phyloP scores from a whole-genome alignment of 37 sponge, comb jelly and placozoan species.

The Oopsacas minuta region DNA sequence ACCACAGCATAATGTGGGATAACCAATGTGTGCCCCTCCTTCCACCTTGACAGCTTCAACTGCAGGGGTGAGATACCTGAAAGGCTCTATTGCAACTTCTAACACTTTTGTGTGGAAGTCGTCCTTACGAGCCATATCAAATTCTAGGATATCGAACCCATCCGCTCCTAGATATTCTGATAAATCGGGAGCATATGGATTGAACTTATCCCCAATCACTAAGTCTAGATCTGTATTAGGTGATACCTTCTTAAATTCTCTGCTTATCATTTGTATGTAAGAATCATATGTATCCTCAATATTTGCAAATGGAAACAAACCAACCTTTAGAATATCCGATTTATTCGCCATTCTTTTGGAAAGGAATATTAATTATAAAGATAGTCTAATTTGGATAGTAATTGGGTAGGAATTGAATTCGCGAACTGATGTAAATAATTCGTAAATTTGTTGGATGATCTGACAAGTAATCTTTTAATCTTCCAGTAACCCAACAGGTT shows the following conservation, averaged over 20 bases:
- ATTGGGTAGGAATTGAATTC: too few relatives aligned
- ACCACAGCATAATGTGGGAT: constrained; percentile 27
- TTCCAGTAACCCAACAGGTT: too few relatives aligned
- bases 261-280: constrained; percentile 12
- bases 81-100: neutral
- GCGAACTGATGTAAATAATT: too few relatives aligned
- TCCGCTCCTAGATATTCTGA: neutral
- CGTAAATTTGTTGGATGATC: too few relatives aligned
- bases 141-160: constrained; percentile 27
- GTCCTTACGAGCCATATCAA: constrained; percentile 18
- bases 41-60: constrained; percentile 21
- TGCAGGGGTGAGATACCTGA: neutral
- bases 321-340: constrained; percentile 20
- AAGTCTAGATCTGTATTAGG: constrained; percentile 20
- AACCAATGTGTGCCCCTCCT: neutral
- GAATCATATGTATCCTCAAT: constrained; percentile 12
- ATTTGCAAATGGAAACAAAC: constrained; percentile 24
- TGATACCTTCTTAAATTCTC: neutral
- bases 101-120: neutral
- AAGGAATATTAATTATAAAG: too few relatives aligned
- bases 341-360: neutral
- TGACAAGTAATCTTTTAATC: too few relatives aligned
- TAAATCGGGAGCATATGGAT: constrained; percentile 17
- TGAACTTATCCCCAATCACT: neutral
- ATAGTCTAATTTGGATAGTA: too few relatives aligned